These are phyloP conservation scores for Pomacea maculata DNA, from an alignment of 1,140 invertebrate genomes.

Conservation along the genomic window DNA sequence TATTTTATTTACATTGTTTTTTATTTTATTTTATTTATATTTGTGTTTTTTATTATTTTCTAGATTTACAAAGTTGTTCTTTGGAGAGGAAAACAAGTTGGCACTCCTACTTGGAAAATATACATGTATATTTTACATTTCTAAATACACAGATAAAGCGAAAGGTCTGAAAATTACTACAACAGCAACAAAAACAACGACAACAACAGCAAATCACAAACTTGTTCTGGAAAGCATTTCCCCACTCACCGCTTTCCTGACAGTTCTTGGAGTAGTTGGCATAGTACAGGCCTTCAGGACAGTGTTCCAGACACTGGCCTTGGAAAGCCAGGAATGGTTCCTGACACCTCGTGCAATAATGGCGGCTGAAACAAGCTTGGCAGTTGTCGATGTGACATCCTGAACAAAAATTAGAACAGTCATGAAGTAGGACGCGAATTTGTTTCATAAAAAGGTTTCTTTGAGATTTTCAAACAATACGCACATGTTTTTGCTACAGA, in stretches of 20 bases:
- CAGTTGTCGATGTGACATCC: constrained; percentile 57
- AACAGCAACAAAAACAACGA: neutral
- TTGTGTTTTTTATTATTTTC: too few species aligned
- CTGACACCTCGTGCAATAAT: constrained; percentile 51
- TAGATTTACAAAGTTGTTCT: too few species aligned
- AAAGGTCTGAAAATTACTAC: neutral
- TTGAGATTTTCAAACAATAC: too few species aligned
- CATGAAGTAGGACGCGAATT: neutral
- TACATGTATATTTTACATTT: too few species aligned
- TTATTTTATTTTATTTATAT: too few species aligned
- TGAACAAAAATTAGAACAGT: constrained; percentile 25
- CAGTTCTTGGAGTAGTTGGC: constrained; percentile 56
- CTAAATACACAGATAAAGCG: too few species aligned
- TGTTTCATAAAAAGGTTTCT: too few species aligned
- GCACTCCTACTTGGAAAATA: too few species aligned
- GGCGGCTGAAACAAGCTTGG: constrained; percentile 47
- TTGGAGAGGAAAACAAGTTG: too few species aligned
- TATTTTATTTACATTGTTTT: too few species aligned
- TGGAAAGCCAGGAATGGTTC: constrained; percentile 49
- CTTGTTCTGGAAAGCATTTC: neutral
- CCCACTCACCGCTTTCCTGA: constrained; percentile 40
- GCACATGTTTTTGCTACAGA: too few species aligned
- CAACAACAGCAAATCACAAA: neutral
- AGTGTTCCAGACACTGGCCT: constrained; percentile 53
- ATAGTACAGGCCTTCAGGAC: constrained; percentile 48